These are phyloP conservation scores for Rousettus leschenaultii DNA, from an alignment of 2,113 vertebrate genomes.

Conservation along the genomic window DNA sequence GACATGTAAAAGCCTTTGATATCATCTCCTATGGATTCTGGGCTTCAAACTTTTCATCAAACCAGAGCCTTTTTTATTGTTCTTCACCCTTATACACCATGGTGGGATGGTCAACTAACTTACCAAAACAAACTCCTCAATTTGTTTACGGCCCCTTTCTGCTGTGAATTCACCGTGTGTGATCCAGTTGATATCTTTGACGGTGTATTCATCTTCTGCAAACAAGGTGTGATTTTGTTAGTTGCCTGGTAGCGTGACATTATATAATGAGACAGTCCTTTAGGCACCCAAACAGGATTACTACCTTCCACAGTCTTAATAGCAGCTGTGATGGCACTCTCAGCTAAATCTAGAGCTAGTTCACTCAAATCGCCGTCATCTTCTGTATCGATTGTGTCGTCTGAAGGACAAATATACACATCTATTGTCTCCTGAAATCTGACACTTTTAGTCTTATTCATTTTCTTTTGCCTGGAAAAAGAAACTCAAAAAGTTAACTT, in stretches of 20 bases:
- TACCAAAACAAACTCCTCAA: slow-evolving; percentile 83
- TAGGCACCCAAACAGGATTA: background rate
- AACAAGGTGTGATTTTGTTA: slow-evolving; percentile 41
- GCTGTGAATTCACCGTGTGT: slow-evolving; percentile 83
- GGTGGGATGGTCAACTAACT: slow-evolving; percentile 57
- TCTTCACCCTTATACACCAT: background rate
- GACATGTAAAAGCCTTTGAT: background rate
- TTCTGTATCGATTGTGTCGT: background rate
- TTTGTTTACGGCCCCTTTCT: slow-evolving; percentile 81
- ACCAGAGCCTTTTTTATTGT: background rate
- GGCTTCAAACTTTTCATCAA: background rate
- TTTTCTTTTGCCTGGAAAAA: slow-evolving; percentile 44
- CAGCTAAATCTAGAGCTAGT: background rate
- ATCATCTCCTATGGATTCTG: background rate
- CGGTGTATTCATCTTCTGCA: slow-evolving; percentile 36
- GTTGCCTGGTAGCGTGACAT: background rate
- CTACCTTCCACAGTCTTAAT: slow-evolving; percentile 57
- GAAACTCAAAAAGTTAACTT: background rate
- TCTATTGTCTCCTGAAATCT: background rate
- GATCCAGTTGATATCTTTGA: slow-evolving; percentile 79
- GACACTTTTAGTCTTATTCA: background rate
- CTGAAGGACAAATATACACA: background rate
- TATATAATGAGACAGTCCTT: background rate
- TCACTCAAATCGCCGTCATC: background rate
- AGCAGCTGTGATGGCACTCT: background rate